Evolutionary conservation across 1,140 invertebrate genomes (phyloP), one percentile per base, ranked within the genome.

Genomic region (Stegodyphus dumicola): DNA sequence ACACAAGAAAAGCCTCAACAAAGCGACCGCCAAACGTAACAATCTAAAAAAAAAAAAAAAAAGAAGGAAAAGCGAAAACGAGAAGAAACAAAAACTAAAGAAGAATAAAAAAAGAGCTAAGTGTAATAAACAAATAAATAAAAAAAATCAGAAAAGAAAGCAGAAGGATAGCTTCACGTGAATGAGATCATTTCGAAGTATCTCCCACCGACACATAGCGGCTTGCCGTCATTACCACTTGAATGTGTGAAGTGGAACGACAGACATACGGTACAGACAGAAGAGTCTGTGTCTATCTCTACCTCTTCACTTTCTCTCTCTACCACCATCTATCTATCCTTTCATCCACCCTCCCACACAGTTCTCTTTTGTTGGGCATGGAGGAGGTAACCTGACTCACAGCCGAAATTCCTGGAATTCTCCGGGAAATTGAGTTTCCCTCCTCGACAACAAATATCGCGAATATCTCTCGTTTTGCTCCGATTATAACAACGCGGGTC

Each of bases 381-480:
- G 77, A 51, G 60, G 76, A 77, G 67, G 77, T 71, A 81, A 81
- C 78, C 78, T 81, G 78, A 81, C 78, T 73, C 78, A 73, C 78
- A 65, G 60, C 48, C 78, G 66, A 33, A 73, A 83, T 83, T 83
- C 80, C 80, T 75, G 80, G 51, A 65, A 83, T 83, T 83, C 80
- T 83, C 80, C 80, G 64, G 80, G 80, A 83, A 83, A 83, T 83
- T 83, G 80, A 83, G 80, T 83, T 83, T 83, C 80, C 54, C 17
- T 77, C 60, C 79, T 65, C 80, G 80, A 83, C 80, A 83, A 83
- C 80, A 83, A 75, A 83, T 83, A 83, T 83, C 53, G 80, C 70
- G 78, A 73, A 81, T 83, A 75, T 83, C 33, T 33, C 80, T 83
- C 80, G 70, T 83, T 83, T 83, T 83, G 70, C 80, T 67, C 79